Percentiles rank a stretch among this genome's conserved stretches.
Evolutionary conservation across 2,113 vertebrate genomes (phyloP).

Genomic region (Gnathonemus echidnorhynchus): DNA sequence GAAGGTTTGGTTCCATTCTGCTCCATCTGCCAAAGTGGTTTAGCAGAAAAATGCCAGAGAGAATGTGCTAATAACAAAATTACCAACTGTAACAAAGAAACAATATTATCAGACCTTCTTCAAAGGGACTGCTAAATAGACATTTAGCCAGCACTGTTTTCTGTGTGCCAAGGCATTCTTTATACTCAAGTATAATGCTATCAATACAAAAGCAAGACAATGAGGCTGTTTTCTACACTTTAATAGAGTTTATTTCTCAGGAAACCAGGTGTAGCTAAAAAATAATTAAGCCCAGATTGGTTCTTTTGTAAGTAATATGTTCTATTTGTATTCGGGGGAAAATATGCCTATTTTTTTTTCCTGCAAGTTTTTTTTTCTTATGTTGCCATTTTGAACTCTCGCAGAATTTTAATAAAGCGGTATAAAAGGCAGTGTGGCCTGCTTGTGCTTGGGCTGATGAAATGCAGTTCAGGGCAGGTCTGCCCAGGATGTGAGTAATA

Average conservation of each 20-base stretch:
- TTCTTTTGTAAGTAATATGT: conserved; percentile 7
- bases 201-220: neutral
- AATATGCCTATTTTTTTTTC: neutral
- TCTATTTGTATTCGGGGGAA: neutral
- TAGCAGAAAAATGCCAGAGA: conserved; percentile 36
- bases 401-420: conserved; percentile 30
- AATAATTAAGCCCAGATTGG: neutral
- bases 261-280: neutral
- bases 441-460: neutral
- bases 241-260: conserved; percentile 5
- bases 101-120: conserved; percentile 38
- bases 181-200: neutral
- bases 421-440: neutral
- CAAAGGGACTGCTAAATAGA: conserved; percentile 36
- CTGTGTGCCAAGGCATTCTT: neutral
- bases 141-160: conserved; percentile 30
- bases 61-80: conserved; percentile 43
- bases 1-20: conserved; percentile 6
- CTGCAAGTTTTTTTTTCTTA: neutral
- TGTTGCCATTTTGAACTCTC: conserved; percentile 35
- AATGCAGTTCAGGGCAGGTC: neutral
- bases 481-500: neutral
- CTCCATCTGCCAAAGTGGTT: conserved; percentile 41
- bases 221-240: neutral
- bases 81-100: conserved; percentile 38